Percentiles rank a stretch among this genome's conserved stretches.
Evolutionary conservation across 2,113 vertebrate genomes (phyloP).

Genomic region (Numenius arquata): DNA sequence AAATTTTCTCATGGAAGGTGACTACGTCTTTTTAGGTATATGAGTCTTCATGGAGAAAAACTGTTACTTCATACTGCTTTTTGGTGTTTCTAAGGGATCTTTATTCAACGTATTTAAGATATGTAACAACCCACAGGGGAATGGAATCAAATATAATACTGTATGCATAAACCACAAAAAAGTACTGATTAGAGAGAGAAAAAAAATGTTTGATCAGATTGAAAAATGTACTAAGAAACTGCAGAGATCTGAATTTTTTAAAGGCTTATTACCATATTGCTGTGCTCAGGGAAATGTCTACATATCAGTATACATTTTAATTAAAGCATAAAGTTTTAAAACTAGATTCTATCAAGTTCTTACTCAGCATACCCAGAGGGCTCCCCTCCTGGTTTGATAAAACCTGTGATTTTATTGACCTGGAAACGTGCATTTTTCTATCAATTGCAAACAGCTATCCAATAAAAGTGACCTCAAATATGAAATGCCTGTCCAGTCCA

Average conservation of each 20-base stretch:
- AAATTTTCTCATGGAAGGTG: not conserved
- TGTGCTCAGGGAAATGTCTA: conserved; percentile 59
- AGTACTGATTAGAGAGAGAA: conserved; percentile 61
- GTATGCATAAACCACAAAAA: conserved; percentile 51
- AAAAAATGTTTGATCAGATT: conserved; percentile 40
- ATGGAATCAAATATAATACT: conserved; percentile 57
- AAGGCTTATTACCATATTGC: conserved; percentile 59
- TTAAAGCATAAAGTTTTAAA: conserved; percentile 63
- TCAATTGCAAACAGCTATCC: not conserved
- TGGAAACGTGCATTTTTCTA: conserved; percentile 8
- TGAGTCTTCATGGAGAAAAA: not conserved
- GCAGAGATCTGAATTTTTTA: conserved; percentile 54
- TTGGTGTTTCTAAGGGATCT: conserved; percentile 7
- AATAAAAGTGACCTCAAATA: not conserved
- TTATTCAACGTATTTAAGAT: conserved; percentile 41
- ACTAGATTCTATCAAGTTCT: conserved; percentile 35
- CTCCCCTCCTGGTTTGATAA: conserved; percentile 23
- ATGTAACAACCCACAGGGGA: conserved; percentile 28
- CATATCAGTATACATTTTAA: conserved; percentile 62
- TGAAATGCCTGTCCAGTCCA: not conserved
- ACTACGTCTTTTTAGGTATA: not conserved
- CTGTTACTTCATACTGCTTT: not conserved
- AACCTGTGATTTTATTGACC: not conserved
- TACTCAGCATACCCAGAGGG: conserved; percentile 61
- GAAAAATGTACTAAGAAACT: conserved; percentile 42